Base-by-base conservation (phyloP, 1,140 invertebrate species). In the Neodiprion lecontei region DNA sequence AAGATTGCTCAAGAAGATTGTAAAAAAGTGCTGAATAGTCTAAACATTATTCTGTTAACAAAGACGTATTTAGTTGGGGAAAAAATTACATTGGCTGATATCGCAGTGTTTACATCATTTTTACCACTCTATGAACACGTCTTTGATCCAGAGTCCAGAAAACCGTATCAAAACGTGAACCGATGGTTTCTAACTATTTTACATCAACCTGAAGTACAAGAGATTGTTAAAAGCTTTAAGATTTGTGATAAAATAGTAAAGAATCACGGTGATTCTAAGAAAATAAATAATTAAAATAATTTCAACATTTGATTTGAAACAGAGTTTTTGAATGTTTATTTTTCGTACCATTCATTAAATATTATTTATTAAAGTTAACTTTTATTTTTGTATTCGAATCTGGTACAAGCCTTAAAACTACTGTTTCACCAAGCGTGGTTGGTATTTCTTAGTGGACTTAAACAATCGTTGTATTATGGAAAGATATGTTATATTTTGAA, bases 41-140 rank as follows among this genome's bases (percentile, higher is more conserved):
- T 96, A 9, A 91, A 96, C 79, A 82, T 89, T 10, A 82, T 91
- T 78, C 85, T 96, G 8, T 76, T 90, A 23, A 88, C 88, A 8
- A 88, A 89, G 65, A 96, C 93, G 1, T 96, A 90, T 86, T 86
- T 96, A 17, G 93, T 95, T 48, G 92, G 91, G 48, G 94, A 96
- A 82, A 85, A 90, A 67, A 89, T 96, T 1, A 91, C 93, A 48
- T 88, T 95, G 69, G 95, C 95, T 74, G 95, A 96, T 86, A 91
- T 96, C 77, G 84, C 89, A 48, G 84, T 95, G 14, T 91, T 91
- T 74, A 90, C 90, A 72, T 88, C 90, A 74, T 81, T 96, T 21
- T 47, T 87, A 21, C 90, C 91, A n/a, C 84, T 93, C 4, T 94
- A 91, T 80, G 87, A 92, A 84, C 79, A 91, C 76, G 88, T 91